Base-by-base conservation (phyloP, 2,113 vertebrate species). In the Semicossyphus pulcher region DNA sequence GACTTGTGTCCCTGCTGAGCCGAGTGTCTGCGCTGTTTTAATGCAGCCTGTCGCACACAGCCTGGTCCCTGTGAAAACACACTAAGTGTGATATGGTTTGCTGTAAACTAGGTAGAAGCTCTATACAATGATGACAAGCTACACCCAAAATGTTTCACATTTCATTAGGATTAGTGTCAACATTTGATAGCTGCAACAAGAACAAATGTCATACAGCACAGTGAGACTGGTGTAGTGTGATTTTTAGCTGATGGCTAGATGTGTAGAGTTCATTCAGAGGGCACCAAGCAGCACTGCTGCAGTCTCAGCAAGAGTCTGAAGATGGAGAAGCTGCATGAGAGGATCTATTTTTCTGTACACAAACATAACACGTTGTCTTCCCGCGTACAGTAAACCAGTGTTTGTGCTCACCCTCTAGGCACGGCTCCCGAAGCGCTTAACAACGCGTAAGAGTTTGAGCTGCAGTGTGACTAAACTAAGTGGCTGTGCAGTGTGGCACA, bases 401-500 rank as follows among this genome's bases (percentile, higher is more conserved):
- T 57, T 23, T 6, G 47, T 28, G 2, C 52, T 58, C 74, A 64
- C 32, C 68, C 34, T 37, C 56, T 31, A 4, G 69, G 36, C 70
- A 49, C 39, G 7, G 72, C 56, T 78, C 69, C 72, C 14, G 20
- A 72, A 62, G 68, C n/a, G 59, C 86, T 85, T 86, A 88, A 68
- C 75, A 48, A 57, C 45, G n/a, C 57, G 23, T 79, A 74, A 86
- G 71, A 74, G 69, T 85, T 87, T 89, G 72, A 87, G 81, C 76
- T 56, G 59, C 72, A 41, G 53, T 61, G 45, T 64, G 64, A 76
- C 63, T 84, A 49, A 68, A 77, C 63, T 78, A 71, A 78, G 83
- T 76, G 80, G 70, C 62, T 69, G 83, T 71, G 70, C 64, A 62
- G 69, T 69, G 83, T 53, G 58, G 67, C 77, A 59, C 62, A 77